A percentile compares a stretch with the other conserved stretches of the same genome.
These are phyloP conservation scores for Amphipoea lucens DNA, from an alignment of 2,888 invertebrate species.

Conservation along the genomic window DNA sequence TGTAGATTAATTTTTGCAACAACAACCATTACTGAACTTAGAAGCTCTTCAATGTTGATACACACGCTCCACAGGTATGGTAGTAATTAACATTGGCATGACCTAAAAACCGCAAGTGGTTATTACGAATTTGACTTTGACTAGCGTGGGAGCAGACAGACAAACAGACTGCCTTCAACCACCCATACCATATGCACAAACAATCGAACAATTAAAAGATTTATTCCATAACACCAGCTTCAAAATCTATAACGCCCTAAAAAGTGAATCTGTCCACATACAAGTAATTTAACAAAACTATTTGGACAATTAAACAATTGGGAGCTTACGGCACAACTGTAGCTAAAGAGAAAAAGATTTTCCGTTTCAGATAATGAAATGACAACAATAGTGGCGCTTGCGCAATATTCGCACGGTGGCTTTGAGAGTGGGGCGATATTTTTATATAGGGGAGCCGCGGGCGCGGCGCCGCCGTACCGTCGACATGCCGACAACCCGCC, in stretches of 20 bases:
- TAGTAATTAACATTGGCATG: conserved; percentile 71
- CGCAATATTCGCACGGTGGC: conserved; percentile 87
- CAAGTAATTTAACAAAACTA: conserved; percentile 79
- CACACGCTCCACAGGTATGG: conserved; percentile 30
- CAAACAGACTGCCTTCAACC: conserved; percentile 61
- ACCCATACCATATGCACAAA: conserved; percentile 74
- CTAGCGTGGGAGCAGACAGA: conserved; percentile 77
- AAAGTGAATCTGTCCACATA: conserved; percentile 77
- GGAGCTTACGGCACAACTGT: conserved; percentile 84
- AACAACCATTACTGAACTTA: conserved; percentile 10
- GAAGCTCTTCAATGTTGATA: conserved; percentile 37
- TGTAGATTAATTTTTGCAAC: conserved; percentile 18
- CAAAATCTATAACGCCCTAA: conserved; percentile 71
- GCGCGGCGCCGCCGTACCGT: conserved; percentile 85
- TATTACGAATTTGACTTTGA: conserved; percentile 83
- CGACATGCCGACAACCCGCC: conserved; percentile 85
- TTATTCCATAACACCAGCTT: conserved; percentile 59
- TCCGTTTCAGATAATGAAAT: conserved; percentile 90
- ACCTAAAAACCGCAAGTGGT: conserved; percentile 73
- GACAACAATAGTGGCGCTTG: conserved; percentile 88
- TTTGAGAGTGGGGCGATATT: conserved; percentile 87
- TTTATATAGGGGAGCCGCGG: conserved; percentile 86
- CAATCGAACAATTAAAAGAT: conserved; percentile 82
- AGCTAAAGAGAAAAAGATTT: conserved; percentile 88
- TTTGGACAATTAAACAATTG: conserved; percentile 89